Conservation (phyloP, 2,113 vertebrate species). For the Callithrix jacchus region DNA sequence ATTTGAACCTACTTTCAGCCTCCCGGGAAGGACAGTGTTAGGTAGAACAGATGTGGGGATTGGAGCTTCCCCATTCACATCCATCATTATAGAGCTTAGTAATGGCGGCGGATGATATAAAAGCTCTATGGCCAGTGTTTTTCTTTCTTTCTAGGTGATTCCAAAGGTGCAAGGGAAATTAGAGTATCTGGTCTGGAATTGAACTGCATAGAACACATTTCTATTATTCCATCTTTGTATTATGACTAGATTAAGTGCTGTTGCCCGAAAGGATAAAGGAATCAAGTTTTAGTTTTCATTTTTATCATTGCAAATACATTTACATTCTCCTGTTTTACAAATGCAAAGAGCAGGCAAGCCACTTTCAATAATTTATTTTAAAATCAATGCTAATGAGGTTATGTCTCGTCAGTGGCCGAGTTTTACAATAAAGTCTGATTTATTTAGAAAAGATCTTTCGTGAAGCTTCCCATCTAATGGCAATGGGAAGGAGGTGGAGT, state of each 20-base stretch:
- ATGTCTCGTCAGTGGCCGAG: constrained; percentile 82
- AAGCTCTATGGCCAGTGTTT: not conserved
- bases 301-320: constrained; percentile 73
- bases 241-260: constrained; percentile 15
- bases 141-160: constrained; percentile 45
- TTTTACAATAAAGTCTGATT: constrained; percentile 88
- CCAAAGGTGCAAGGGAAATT: constrained; percentile 22
- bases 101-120: not conserved
- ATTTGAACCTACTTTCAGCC: not conserved
- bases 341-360: constrained; percentile 85
- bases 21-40: not conserved
- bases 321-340: constrained; percentile 81
- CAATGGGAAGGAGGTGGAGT: constrained; percentile 74
- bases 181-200: constrained; percentile 37
- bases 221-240: constrained; percentile 8
- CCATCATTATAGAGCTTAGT: not conserved
- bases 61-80: not conserved
- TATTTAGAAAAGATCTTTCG: constrained; percentile 88
- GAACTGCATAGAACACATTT: not conserved
- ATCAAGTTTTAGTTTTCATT: constrained; percentile 69
- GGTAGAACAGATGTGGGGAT: not conserved
- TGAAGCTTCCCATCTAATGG: constrained; percentile 81
- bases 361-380: constrained; percentile 89
- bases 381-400: constrained; percentile 90
- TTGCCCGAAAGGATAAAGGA: constrained; percentile 62